Conservation (phyloP, 1,140 invertebrate species). For the Triops cancriformis region DNA sequence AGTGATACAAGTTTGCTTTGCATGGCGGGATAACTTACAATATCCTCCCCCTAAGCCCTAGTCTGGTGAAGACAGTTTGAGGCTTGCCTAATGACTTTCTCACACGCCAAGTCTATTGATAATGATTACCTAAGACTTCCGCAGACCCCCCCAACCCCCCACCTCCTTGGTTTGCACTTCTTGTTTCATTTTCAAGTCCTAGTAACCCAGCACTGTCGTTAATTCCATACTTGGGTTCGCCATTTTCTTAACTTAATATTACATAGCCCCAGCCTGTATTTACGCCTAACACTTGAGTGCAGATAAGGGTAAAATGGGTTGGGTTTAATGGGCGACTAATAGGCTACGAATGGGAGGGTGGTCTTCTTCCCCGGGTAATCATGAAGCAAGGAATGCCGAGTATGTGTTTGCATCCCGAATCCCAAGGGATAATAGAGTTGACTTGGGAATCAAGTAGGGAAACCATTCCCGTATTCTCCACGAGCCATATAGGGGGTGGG, state of each 20-base stretch:
- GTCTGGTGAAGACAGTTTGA: slow-evolving; percentile 13
- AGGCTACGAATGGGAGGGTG: not conserved
- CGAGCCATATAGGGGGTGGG: not conserved
- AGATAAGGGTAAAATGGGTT: not conserved
- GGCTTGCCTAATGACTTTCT: slow-evolving; percentile 9
- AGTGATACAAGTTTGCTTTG: not conserved
- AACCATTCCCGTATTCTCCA: not conserved
- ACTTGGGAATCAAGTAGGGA: not conserved
- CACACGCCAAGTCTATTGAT: slow-evolving; percentile 10
- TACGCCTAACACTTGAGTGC: not conserved
- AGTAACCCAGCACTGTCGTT: not conserved
- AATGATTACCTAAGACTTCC: not conserved
- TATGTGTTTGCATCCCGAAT: not conserved
- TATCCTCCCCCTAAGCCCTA: not conserved
- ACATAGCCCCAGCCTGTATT: not conserved
- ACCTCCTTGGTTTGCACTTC: not conserved
- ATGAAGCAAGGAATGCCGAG: not conserved
- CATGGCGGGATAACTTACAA: not conserved
- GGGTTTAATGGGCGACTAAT: slow-evolving; percentile 2
- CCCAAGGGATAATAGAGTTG: not conserved
- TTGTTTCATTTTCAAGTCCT: not conserved
- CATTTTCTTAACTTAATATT: not conserved
- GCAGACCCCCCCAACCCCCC: not conserved
- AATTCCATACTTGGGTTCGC: not conserved
- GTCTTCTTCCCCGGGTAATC: not conserved